Conservation (phyloP, 1,140 invertebrate species). For the Ctenoplectra terminalis region DNA sequence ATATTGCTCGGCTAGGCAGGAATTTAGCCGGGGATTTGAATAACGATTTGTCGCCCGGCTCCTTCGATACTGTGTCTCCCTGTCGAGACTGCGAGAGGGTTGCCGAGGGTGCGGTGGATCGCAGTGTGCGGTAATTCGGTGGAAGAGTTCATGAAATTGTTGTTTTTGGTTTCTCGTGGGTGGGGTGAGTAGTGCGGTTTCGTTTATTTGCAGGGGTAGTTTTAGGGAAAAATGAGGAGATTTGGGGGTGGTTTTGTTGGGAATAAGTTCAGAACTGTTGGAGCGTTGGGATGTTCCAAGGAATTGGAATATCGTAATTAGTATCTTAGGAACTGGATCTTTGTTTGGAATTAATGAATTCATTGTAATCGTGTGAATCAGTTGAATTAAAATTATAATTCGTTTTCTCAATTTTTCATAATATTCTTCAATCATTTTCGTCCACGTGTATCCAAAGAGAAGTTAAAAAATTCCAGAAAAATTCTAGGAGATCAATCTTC, state of each 20-base stretch:
- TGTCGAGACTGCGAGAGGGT: background rate
- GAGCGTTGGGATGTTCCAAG: too few species aligned
- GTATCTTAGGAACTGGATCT: too few species aligned
- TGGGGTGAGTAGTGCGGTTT: background rate
- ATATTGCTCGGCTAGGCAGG: slow-evolving; percentile 70
- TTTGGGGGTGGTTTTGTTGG: background rate
- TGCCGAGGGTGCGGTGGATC: background rate
- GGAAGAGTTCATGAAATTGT: background rate
- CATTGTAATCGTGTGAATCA: too few species aligned
- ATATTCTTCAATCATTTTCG: too few species aligned
- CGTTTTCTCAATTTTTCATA: too few species aligned
- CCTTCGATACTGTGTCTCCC: slow-evolving; percentile 11
- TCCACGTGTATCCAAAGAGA: too few species aligned
- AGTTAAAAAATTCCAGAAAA: too few species aligned
- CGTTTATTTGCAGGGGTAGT: background rate
- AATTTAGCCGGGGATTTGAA: slow-evolving; percentile 72
- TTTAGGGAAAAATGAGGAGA: background rate
- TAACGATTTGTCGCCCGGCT: slow-evolving; percentile 64
- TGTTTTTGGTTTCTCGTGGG: background rate
- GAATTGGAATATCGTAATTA: too few species aligned
- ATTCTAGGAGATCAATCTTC: too few species aligned
- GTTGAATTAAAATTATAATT: too few species aligned
- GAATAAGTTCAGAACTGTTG: too few species aligned
- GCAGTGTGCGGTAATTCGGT: background rate
- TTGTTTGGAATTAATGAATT: too few species aligned